Percentiles rank a stretch among this genome's conserved stretches.
Evolutionary conservation across 2,113 vertebrate species (phyloP).

Genomic region (Burhinus oedicnemus): DNA sequence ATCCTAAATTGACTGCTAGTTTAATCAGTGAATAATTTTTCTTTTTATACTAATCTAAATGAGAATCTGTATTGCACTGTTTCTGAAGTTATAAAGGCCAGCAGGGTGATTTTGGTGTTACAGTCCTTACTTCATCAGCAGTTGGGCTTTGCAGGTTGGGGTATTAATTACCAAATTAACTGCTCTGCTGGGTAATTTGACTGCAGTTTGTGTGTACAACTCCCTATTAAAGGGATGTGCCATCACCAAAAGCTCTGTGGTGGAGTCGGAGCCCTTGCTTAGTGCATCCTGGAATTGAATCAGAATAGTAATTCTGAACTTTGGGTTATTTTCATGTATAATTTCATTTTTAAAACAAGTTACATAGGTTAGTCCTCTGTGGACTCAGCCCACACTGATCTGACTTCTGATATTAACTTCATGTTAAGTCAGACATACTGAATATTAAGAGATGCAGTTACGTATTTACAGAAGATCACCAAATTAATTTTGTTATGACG

Average conservation of each 20-base stretch:
- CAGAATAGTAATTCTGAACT: background rate
- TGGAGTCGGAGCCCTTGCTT: background rate
- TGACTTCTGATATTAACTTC: background rate
- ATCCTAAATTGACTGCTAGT: background rate
- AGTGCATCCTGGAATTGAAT: background rate
- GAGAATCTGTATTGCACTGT: rapidly evolving
- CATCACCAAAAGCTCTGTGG: background rate
- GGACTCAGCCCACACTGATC: background rate
- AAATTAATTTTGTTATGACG: background rate
- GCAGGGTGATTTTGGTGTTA: background rate
- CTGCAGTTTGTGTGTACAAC: background rate
- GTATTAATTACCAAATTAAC: background rate
- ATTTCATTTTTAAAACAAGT: background rate
- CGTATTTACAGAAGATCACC: background rate
- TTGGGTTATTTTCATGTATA: background rate
- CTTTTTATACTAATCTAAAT: background rate
- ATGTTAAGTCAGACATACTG: background rate
- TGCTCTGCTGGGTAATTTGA: background rate
- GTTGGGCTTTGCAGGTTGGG: background rate
- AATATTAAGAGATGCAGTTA: background rate
- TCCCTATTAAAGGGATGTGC: background rate
- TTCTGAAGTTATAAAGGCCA: background rate
- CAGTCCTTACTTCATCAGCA: rapidly evolving
- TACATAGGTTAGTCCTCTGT: background rate
- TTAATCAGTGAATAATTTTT: background rate